A percentile compares a stretch with the other conserved stretches of the same genome.
Evolutionary conservation across 2,797 vertebrate genomes (phyloP).

Genomic region (Psittacula derbiana): DNA sequence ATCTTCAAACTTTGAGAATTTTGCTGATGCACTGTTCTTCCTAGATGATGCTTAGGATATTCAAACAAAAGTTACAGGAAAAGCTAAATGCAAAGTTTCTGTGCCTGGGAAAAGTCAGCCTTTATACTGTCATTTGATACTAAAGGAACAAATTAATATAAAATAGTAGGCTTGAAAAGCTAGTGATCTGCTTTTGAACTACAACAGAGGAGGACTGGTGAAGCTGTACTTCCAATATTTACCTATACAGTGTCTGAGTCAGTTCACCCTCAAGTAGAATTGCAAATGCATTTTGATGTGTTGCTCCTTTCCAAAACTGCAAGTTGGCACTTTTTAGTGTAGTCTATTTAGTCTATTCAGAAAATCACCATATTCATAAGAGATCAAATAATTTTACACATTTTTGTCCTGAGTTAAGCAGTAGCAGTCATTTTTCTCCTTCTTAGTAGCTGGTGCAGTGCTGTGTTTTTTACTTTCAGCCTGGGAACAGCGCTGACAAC

Average conservation of each 20-base stretch:
- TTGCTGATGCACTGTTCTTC: neutral
- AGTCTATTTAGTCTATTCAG: neutral
- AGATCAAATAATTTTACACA: neutral
- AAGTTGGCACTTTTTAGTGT: neutral
- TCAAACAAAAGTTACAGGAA: neutral
- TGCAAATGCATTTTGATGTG: neutral
- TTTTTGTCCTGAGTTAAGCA: neutral
- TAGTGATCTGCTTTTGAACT: neutral
- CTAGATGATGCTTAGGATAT: neutral
- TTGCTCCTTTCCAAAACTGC: neutral
- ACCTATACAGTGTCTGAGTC: neutral
- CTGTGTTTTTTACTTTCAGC: too few relatives aligned
- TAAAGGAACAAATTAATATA: neutral
- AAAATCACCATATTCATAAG: neutral
- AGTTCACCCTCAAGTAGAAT: neutral
- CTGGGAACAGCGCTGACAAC: too few relatives aligned
- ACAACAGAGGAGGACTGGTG: neutral
- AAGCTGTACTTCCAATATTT: neutral
- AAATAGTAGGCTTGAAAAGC: neutral
- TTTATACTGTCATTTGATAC: neutral
- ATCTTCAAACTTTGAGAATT: neutral
- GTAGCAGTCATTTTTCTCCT: too few relatives aligned
- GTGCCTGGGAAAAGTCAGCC: neutral
- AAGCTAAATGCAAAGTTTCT: neutral
- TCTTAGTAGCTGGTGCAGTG: too few relatives aligned